These are phyloP conservation scores for Anisognathus igniventris DNA, from an alignment of 2,797 vertebrate species.

Conservation along the genomic window DNA sequence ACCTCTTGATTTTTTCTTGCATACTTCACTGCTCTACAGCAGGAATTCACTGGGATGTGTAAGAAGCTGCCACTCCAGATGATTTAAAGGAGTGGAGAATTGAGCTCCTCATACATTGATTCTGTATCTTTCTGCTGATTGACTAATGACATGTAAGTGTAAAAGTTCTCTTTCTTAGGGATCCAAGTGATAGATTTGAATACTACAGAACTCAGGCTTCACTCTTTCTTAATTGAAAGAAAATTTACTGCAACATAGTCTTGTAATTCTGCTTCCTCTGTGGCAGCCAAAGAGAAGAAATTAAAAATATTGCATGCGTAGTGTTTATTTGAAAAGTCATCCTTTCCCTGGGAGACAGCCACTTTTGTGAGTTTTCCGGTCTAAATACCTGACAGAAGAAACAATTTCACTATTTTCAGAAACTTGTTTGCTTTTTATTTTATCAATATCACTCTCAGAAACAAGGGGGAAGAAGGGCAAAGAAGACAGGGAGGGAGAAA, in stretches of 20 bases:
- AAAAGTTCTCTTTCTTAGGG: background rate
- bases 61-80: background rate
- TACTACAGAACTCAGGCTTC: background rate
- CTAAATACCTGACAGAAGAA: background rate
- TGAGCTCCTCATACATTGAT: background rate
- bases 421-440: background rate
- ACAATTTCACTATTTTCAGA: background rate
- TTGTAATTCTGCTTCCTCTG: background rate
- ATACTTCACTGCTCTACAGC: background rate
- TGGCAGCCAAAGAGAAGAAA: background rate
- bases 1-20: background rate
- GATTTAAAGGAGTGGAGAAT: background rate
- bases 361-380: background rate
- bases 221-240: background rate
- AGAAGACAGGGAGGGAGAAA: background rate
- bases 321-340: background rate
- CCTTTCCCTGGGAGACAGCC: background rate
- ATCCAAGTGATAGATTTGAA: background rate
- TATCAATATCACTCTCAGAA: background rate
- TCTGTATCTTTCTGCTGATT: background rate
- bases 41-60: background rate
- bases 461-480: rapidly evolving
- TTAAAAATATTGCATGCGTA: background rate
- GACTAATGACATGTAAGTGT: background rate
- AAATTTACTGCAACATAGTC: background rate